Evolutionary conservation across 2,888 invertebrate species (phyloP), one percentile per base, ranked within the genome.

Genomic region (Neocrepidodera transversa): DNA sequence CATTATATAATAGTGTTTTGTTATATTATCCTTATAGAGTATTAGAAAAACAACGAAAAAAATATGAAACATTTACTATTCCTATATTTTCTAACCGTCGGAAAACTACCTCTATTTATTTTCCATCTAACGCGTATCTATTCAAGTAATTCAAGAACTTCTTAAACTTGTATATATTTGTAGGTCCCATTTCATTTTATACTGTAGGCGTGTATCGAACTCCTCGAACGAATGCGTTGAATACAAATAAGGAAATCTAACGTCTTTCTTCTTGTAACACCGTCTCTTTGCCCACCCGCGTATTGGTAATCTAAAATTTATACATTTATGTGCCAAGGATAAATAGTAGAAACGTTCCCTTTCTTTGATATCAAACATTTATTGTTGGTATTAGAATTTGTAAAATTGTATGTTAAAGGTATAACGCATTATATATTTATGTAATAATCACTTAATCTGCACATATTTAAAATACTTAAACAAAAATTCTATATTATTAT

Each of bases 221-320:
- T 54, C 23, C 45, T 47, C 47, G 23, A 54, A n/a, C 30, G 17
- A 26, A 20, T 28, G 54, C 47, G 35, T 53, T 43, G 53, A 53
- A 53, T 53, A 53, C 53, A 53, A 53, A 53, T 53, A 35, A 53
- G 53, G 43, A 43, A 52, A 53, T 53, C 30, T 43, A 53, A 54
- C 17, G 20, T 45, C 54, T 54, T 28, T 45, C 42, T 45, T 54
- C 43, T 54, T 45, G 36, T 54, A 32, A 45, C 45, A 47, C 36
- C 54, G 47, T 47, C 45, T 32, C 35, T 36, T 8, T 38, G 40
- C 26, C 20, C 54, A 23, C 26, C 45, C 45, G 54, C 36, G 54
- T 54, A 45, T 54, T 36, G 54, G 54, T 47, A 54, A 54, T 54
- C 45, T 54, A 54, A 54, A 54, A 54, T 54, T 54, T 54, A 54